Conservation (phyloP, 1,140 invertebrate genomes). For the Caenorhabditis elegans region WBcel235 BX284605.5:10909001-10909500, state of each 20-base stretch:
- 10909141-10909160: background rate
- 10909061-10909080: constrained; percentile 6
- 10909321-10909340: constrained; percentile 23
- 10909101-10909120: background rate
- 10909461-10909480: background rate
- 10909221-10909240: too few species aligned
- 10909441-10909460: constrained; percentile 14
- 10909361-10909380: constrained; percentile 24
- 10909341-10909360: constrained; percentile 5
- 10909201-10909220: background rate
- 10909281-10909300: background rate
- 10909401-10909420: background rate
- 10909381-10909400: constrained; percentile 21
- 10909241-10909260: too few species aligned
- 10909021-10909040: too few species aligned
- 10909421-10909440: background rate
- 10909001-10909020: too few species aligned
- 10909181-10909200: background rate
- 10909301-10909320: constrained; percentile 12
- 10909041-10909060: too few species aligned
- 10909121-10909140: background rate
- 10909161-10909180: constrained; percentile 19
- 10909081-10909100: constrained; percentile 1
- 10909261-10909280: too few species aligned
- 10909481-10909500: background rate